Percentiles rank a stretch among this genome's conserved stretches.
These are phyloP conservation scores for Conchocele bisecta DNA, from an alignment of 2,888 invertebrate genomes.

Conservation along the genomic window DNA sequence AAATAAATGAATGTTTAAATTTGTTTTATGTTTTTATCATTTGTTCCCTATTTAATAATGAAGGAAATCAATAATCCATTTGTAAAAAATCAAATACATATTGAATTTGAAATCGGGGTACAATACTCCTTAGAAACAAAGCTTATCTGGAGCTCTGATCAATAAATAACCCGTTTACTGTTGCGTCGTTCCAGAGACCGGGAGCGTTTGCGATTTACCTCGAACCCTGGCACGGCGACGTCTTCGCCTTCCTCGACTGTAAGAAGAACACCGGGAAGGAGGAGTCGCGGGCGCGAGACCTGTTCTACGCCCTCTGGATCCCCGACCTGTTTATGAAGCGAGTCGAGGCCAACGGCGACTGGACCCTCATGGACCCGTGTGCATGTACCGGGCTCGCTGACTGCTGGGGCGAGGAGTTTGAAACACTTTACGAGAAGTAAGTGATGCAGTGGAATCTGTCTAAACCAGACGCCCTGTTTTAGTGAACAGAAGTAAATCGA, in stretches of 20 bases:
- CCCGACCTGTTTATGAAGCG: conserved; percentile 99
- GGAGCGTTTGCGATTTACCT: conserved; percentile 99
- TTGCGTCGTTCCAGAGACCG: conserved; percentile 88
- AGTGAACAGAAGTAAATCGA: too few species aligned
- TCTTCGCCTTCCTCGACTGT: conserved; percentile 96
- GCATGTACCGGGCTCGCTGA: conserved; percentile 95
- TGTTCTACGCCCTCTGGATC: conserved; percentile 99
- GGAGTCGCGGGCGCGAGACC: conserved; percentile 95
- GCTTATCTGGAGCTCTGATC: too few species aligned
- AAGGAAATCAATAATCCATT: too few species aligned
- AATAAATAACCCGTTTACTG: too few species aligned
- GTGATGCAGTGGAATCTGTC: conserved; percentile 9
- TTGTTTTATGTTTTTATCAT: too few species aligned
- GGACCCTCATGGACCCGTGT: conserved; percentile 99
- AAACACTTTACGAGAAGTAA: conserved; percentile 90
- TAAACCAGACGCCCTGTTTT: too few species aligned
- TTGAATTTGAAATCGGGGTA: too few species aligned
- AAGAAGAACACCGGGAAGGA: conserved; percentile 98
- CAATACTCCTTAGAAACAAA: too few species aligned
- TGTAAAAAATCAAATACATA: too few species aligned
- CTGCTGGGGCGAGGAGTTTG: conserved; percentile 97
- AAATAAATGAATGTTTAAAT: too few species aligned
- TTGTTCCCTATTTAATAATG: too few species aligned
- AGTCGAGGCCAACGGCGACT: conserved; percentile 89
- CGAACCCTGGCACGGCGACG: conserved; percentile 99